Base-by-base conservation (phyloP, 2,797 vertebrate species). In the Antennarius maculatus region DNA sequence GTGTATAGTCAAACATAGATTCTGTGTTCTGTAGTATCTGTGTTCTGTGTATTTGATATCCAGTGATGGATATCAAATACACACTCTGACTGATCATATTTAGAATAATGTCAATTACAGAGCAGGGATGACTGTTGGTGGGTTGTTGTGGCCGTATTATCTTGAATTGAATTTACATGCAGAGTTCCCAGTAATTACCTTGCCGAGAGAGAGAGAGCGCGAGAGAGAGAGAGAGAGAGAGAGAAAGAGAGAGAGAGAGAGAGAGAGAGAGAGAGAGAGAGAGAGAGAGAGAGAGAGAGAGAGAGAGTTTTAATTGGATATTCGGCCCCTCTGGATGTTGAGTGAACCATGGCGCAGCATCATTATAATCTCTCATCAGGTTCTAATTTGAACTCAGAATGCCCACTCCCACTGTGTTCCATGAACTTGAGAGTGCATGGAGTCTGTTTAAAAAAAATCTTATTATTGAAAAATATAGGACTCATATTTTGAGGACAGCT, bases 321-420 rank as follows among this genome's bases (percentile, higher is more conserved):
- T 93, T 91, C 92, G 87, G 87, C 89, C 86, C 91, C 91, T 91
- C 86, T 92, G 92, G 91, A 91, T 91, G 90, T 92, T 85, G 89
- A 90, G 82, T 90, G 88, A 90, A 88, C 85, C 84, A 81, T 86
- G 83, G 82, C 84, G 73, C 73, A 74, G 86, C 81, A 89, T 93
- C 91, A 92, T 92, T 92, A 91, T 87, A 90, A 79, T 80, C 84
- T 86, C 86, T 89, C 88, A 87, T 85, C 87, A 86, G 84, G 79
- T 88, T 85, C 77, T 89, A 87, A 89, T 88, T 90, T 89, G 77
- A 84, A 86, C 87, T 86, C 77, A 81, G 84, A 87, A 91, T 85
- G 86, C 80, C 81, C 82, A 85, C 82, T 85, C 84, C 88, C 52
- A 80, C 84, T 89, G 90, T 55, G 83, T 68, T 65, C 74, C 71